Percentiles rank a stretch among this genome's conserved stretches.
These are phyloP conservation scores for Parnassius mnemosyne DNA, from an alignment of 2,888 invertebrate genomes.

Conservation along the genomic window DNA sequence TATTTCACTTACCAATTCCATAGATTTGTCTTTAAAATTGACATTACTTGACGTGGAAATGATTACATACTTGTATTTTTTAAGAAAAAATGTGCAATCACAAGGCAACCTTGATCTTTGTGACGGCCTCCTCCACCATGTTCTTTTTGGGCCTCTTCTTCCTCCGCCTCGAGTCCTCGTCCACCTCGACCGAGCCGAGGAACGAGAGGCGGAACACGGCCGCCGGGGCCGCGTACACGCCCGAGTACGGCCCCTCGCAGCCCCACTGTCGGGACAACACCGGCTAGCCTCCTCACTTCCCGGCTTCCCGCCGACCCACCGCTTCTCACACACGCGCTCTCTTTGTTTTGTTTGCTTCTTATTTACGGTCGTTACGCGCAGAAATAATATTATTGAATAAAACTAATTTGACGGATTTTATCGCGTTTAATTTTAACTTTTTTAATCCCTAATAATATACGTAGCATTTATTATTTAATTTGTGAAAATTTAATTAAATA, in stretches of 20 bases:
- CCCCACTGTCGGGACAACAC: constrained; percentile 63
- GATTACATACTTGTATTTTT: not conserved
- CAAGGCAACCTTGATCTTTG: constrained; percentile 88
- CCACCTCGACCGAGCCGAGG: constrained; percentile 92
- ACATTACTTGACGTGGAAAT: not conserved
- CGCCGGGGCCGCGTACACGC: constrained; percentile 81
- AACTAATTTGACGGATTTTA: too few species aligned
- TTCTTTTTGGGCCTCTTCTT: constrained; percentile 91
- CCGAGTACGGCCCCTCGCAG: constrained; percentile 72
- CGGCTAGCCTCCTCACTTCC: constrained; percentile 61
- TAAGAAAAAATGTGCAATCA: constrained; percentile 1
- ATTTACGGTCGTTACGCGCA: too few species aligned
- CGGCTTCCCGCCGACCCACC: constrained; percentile 40
- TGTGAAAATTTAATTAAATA: too few species aligned
- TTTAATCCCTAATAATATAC: too few species aligned
- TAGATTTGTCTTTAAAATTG: too few species aligned
- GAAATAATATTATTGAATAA: too few species aligned
- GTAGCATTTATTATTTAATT: too few species aligned
- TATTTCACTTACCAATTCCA: too few species aligned
- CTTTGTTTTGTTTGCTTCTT: constrained; percentile 19
- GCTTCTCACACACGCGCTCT: constrained; percentile 12
- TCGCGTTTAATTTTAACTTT: too few species aligned
- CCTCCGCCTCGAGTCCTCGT: constrained; percentile 87
- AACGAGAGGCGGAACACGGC: constrained; percentile 90
- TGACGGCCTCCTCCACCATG: constrained; percentile 93